These are phyloP conservation scores for Isoperla grammatica DNA, from an alignment of 2,888 invertebrate species.

Conservation along the genomic window DNA sequence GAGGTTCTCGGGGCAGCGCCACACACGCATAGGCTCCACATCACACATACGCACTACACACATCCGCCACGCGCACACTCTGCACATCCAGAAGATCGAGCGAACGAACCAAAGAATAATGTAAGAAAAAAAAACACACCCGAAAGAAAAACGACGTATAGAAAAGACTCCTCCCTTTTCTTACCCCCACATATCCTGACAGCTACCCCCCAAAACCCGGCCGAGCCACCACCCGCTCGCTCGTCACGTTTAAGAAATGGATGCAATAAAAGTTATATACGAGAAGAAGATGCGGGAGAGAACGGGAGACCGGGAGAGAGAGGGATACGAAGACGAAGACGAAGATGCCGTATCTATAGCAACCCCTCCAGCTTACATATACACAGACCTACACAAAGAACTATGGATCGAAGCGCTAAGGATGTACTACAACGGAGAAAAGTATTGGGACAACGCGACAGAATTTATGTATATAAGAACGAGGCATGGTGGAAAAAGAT, in stretches of 20 bases:
- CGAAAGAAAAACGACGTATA: background rate
- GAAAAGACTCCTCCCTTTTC: too few species aligned
- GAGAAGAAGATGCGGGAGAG: background rate
- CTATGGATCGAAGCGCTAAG: constrained; percentile 10
- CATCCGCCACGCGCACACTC: too few species aligned
- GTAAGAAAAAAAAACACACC: background rate
- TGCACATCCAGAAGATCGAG: too few species aligned
- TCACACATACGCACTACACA: too few species aligned
- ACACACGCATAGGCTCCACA: too few species aligned
- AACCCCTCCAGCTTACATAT: constrained; percentile 4
- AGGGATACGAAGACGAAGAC: background rate
- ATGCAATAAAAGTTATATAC: constrained; percentile 24
- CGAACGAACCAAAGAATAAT: too few species aligned
- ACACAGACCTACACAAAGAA: constrained; percentile 5
- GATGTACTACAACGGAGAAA: background rate
- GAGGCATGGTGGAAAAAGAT: too few species aligned
- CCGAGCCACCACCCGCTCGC: too few species aligned
- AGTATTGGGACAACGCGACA: background rate
- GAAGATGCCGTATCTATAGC: constrained; percentile 4
- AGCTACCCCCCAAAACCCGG: too few species aligned
- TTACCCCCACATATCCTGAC: too few species aligned
- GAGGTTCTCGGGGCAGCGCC: too few species aligned
- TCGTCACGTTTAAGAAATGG: constrained; percentile 21
- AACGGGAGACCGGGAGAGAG: background rate
- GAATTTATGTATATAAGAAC: too few species aligned